Base-by-base conservation (phyloP, 2,113 vertebrate species). In the Synodontis membranacea region DNA sequence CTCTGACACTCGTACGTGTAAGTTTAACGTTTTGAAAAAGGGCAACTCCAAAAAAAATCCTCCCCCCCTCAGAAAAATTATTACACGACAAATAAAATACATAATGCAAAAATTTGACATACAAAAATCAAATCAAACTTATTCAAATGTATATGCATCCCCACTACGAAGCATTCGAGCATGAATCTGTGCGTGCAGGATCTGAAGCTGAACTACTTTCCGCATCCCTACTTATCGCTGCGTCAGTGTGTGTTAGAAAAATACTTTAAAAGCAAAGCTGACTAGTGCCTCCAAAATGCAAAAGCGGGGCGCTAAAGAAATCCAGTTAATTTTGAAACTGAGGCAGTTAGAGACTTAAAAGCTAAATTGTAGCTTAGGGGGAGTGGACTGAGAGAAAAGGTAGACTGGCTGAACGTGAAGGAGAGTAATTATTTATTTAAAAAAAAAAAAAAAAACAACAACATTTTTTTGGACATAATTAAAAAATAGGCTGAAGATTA, bases 71-170 rank as follows among this genome's bases (percentile, higher is more conserved):
- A 28, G 34, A 84, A 75, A 44, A 39, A 39, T 28, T 44, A 80
- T 88, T 86, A 81, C 37, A 80, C 85, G 50, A 91, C 79, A 85
- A 66, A 79, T 74, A 83, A 83, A 89, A 89, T 78, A 86, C 86
- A 60, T 81, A 83, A 89, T 85, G 82, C 50, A 87, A 86, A 72
- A 56, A 64, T 64, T 60, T 62, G 46, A 84, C 81, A 76, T 75
- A 87, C 42, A 87, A 85, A 85, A 82, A 60, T 85, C 84, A 58
- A 31, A 84, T 84, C n/a, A 79, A 74, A 83, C 76, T 85, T 80
- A 86, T 88, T 89, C 62, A 80, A 60, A 84, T 81, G 82, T 87
- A 88, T 82, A 86, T 31, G 78, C 58, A 82, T 70, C 82, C 74
- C 87, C n/a, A 74, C 81, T 86, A 88, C 52, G 39, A 68, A 85